Conservation (phyloP, 1,140 invertebrate genomes). For the Caenorhabditis latens region DNA sequence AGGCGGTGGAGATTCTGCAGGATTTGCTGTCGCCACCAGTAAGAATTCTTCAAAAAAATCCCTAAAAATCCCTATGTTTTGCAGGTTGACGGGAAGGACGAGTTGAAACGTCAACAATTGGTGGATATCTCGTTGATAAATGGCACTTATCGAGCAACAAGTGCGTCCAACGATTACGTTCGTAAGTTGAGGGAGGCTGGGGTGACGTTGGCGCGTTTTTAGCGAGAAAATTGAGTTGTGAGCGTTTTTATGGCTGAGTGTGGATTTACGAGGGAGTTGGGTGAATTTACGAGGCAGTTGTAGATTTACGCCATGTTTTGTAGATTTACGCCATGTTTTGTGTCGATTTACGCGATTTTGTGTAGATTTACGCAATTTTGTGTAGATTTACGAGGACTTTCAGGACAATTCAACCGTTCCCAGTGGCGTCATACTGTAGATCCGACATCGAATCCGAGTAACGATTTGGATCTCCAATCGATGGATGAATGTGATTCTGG, state of each 20-base stretch:
- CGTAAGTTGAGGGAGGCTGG: background rate
- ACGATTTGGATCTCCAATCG: background rate
- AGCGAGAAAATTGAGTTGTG: too few relatives aligned
- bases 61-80: slow-evolving; percentile 25
- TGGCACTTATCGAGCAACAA: slow-evolving; percentile 87
- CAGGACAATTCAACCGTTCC: background rate
- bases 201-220: too few relatives aligned
- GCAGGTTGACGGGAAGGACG: slow-evolving; percentile 99
- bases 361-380: too few relatives aligned
- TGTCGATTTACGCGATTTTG: too few relatives aligned
- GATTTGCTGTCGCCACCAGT: slow-evolving; percentile 84
- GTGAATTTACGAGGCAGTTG: too few relatives aligned
- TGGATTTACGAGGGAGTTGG: too few relatives aligned
- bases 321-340: too few relatives aligned
- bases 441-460: background rate
- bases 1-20: background rate
- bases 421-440: background rate
- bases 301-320: too few relatives aligned
- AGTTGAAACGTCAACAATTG: slow-evolving; percentile 97
- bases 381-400: background rate
- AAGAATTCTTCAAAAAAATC: slow-evolving; percentile 81
- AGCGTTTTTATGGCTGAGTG: too few relatives aligned
- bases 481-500: background rate
- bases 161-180: slow-evolving; percentile 9
- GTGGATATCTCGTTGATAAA: slow-evolving; percentile 99